Conservation (phyloP, 2,797 vertebrate species). For the Fundulus diaphanus region DNA sequence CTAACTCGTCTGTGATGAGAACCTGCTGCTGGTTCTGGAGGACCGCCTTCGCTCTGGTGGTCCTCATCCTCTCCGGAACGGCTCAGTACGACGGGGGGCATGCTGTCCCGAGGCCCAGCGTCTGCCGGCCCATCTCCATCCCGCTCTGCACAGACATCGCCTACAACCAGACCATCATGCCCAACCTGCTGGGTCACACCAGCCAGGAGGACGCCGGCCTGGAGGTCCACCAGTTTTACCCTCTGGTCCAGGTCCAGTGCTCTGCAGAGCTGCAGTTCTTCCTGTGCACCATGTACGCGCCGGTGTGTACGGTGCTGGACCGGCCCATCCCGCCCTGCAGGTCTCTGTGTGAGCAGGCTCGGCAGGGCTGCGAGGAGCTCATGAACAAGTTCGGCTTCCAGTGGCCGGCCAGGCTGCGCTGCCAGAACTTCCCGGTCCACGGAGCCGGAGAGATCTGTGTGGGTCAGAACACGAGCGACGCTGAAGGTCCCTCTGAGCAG, state of each 20-base stretch:
- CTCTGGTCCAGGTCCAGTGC: constrained; percentile 88
- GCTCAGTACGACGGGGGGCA: constrained; percentile 64
- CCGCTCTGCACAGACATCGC: constrained; percentile 90
- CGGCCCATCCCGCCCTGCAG: constrained; percentile 89
- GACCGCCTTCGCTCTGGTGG: constrained; percentile 53
- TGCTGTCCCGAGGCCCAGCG: background rate
- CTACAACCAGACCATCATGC: constrained; percentile 93
- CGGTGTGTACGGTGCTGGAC: constrained; percentile 93
- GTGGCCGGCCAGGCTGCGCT: constrained; percentile 88
- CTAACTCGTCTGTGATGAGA: constrained; percentile 2
- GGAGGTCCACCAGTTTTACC: constrained; percentile 92
- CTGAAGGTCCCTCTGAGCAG: constrained; percentile 69
- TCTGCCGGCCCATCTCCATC: constrained; percentile 91
- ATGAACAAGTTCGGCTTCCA: constrained; percentile 92
- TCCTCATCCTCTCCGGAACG: constrained; percentile 41
- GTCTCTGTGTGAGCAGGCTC: constrained; percentile 87
- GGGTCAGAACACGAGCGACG: constrained; percentile 86
- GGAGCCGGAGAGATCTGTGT: constrained; percentile 88
- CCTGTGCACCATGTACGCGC: constrained; percentile 93
- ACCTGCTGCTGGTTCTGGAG: constrained; percentile 34
- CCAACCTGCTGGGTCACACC: constrained; percentile 89
- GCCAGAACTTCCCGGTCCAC: constrained; percentile 87
- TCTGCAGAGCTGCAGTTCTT: constrained; percentile 90
- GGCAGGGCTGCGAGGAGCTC: constrained; percentile 88
- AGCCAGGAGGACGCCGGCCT: constrained; percentile 90